phyloP scores from a whole-genome alignment of 37 sponge, comb jelly and placozoan species.

The Agelas oroides region DNA sequence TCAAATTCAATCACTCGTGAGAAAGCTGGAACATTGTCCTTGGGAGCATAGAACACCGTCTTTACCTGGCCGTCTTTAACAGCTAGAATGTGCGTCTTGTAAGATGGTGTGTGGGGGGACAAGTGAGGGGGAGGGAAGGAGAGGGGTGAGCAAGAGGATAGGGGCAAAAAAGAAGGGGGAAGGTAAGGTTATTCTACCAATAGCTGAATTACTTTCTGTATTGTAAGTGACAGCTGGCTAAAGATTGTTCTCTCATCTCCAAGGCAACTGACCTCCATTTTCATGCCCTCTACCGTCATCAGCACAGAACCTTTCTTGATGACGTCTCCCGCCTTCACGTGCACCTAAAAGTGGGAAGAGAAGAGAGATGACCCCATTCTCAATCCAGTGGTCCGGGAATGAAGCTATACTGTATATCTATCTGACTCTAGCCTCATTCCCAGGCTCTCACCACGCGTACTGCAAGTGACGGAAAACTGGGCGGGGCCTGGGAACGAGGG shows the following conservation, averaged over 20 bases:
- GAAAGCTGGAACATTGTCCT: slow-evolving; percentile 67
- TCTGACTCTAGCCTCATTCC: too few species aligned
- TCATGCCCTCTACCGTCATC: slow-evolving; percentile 88
- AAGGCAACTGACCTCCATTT: slow-evolving; percentile 87
- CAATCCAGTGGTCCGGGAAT: too few species aligned
- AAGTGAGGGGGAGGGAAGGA: not conserved
- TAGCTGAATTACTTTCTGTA: not conserved
- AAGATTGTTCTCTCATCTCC: too few species aligned
- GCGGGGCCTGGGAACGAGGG: too few species aligned
- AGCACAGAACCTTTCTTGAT: slow-evolving; percentile 71
- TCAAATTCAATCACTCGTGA: slow-evolving; percentile 69
- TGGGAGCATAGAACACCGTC: slow-evolving; percentile 57
- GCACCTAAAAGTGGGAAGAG: slow-evolving; percentile 73
- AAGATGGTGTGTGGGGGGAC: not conserved
- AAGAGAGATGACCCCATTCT: too few species aligned
- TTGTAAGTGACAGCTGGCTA: too few species aligned
- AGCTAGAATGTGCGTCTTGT: slow-evolving; percentile 76
- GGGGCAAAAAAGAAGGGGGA: not conserved
- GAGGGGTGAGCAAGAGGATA: too few species aligned
- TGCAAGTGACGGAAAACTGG: too few species aligned
- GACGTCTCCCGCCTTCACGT: slow-evolving; percentile 60
- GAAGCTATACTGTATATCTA: too few species aligned
- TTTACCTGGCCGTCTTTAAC: slow-evolving; percentile 60
- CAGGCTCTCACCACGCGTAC: too few species aligned
- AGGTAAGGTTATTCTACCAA: not conserved